These are phyloP conservation scores for Phrynocephalus versicolor DNA, from an alignment of 2,113 vertebrate genomes.

Conservation along the genomic window DNA sequence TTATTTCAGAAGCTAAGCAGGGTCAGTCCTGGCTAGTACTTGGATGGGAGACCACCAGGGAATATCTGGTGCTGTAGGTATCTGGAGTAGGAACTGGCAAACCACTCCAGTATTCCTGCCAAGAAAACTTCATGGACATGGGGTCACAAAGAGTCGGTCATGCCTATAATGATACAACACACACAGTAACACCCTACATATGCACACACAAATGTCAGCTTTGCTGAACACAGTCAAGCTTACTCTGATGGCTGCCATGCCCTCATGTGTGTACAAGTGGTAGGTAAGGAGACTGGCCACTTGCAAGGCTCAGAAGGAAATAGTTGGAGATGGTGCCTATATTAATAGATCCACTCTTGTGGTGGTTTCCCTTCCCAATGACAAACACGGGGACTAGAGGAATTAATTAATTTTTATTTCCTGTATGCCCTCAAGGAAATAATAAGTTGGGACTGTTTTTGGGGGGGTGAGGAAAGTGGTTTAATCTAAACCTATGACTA, in stretches of 20 bases:
- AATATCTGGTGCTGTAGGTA: no score
- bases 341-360: neutral
- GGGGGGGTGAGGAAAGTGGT: no score
- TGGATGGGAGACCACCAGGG: no score
- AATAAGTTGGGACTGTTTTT: neutral
- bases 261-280: neutral
- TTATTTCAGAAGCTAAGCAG: no score
- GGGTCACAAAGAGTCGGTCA: no score
- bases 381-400: neutral
- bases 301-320: neutral
- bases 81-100: no score
- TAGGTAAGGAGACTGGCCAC: neutral
- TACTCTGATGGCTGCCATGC: neutral
- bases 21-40: no score
- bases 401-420: neutral
- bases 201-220: no score
- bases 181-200: neutral
- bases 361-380: neutral
- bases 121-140: no score
- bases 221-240: neutral
- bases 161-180: no score
- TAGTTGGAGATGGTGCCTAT: neutral
- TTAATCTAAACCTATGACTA: neutral
- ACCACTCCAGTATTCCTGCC: no score
- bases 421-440: neutral